Evolutionary conservation across 2,113 vertebrate species (phyloP), one percentile per base, ranked within the genome.

Genomic region (Pteronura brasiliensis): DNA sequence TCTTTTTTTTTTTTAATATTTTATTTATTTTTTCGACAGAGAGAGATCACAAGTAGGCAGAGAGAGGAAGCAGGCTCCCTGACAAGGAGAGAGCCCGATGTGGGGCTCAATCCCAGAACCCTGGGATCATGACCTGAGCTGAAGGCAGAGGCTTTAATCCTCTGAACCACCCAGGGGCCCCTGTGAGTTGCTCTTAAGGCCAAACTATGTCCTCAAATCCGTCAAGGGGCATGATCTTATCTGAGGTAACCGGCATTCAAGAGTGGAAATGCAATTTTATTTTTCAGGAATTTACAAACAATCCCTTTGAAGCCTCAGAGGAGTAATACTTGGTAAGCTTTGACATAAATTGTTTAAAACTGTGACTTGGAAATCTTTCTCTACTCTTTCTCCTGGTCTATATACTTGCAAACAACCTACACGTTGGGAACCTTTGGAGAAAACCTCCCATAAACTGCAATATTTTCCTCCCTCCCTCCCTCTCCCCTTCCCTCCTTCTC

Each of bases 221-320:
- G 0, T 80, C 93, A 5, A 0, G 1, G 52, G 21, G 18, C 80
- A 15, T 77, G 87, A 92, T 25, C n/a, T 95, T 42, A 88, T 21
- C 3, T 47, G 69, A 49, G 14, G 25, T 49, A 71, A 23, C 80
- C 42, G 57, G 71, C n/a, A 47, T 36, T 42, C 49, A 61, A 44
- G 29, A 20, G 71, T 39, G 11, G 61, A 94, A 93, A 95, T 74
- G n/a, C 44, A 74, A 39, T 57, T 55, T 49, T n/a, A 55, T 72
- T 93, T 95, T 92, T 93, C 47, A 88, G 39, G 49, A 85, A 97
- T 95, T 90, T 49, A 90, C 79, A 92, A 94, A 90, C 69, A 86
- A 61, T 57, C 44, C 87, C 92, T 91, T 85, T 93, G 88, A 97
- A 88, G 69, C 47, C 77, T 95, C 71, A 25, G 55, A 71, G 39